Evolutionary conservation across 2,797 vertebrate species (phyloP).

Genomic region (Loriculus beryllinus): DNA sequence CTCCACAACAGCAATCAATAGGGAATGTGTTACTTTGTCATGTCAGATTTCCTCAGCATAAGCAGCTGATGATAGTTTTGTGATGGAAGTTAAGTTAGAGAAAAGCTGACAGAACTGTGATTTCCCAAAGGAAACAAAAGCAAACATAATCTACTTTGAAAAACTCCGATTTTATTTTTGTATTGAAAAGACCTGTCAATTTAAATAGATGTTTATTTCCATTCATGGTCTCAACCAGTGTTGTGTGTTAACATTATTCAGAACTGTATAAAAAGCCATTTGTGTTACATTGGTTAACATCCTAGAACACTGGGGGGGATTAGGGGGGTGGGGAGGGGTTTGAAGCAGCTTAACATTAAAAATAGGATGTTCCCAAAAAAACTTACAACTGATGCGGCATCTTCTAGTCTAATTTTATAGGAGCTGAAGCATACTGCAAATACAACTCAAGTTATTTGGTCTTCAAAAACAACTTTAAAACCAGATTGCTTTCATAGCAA

Average conservation of each 20-base stretch:
- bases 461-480: slow-evolving; percentile 48
- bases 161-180: slow-evolving; percentile 75
- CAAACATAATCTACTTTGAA: slow-evolving; percentile 68
- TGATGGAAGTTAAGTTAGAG: slow-evolving; percentile 5
- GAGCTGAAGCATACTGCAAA: slow-evolving; percentile 60
- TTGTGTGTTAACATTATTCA: slow-evolving; percentile 66
- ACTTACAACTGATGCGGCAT: slow-evolving; percentile 52
- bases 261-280: slow-evolving; percentile 66
- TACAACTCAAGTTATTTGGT: slow-evolving; percentile 55
- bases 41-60: slow-evolving; percentile 25
- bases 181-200: slow-evolving; percentile 72
- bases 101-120: slow-evolving; percentile 49
- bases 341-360: slow-evolving; percentile 68
- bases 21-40: background rate
- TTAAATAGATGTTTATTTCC: slow-evolving; percentile 72
- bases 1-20: background rate
- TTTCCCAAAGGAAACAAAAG: slow-evolving; percentile 64
- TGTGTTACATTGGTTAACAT: slow-evolving; percentile 61
- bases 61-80: background rate
- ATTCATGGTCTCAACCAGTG: slow-evolving; percentile 59
- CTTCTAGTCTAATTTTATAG: slow-evolving; percentile 64
- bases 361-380: slow-evolving; percentile 58
- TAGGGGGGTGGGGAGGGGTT: background rate
- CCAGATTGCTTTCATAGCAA: slow-evolving; percentile 59
- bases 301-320: slow-evolving; percentile 29